Conservation (phyloP, 1,140 invertebrate species). For the Bombus terrestris region DNA sequence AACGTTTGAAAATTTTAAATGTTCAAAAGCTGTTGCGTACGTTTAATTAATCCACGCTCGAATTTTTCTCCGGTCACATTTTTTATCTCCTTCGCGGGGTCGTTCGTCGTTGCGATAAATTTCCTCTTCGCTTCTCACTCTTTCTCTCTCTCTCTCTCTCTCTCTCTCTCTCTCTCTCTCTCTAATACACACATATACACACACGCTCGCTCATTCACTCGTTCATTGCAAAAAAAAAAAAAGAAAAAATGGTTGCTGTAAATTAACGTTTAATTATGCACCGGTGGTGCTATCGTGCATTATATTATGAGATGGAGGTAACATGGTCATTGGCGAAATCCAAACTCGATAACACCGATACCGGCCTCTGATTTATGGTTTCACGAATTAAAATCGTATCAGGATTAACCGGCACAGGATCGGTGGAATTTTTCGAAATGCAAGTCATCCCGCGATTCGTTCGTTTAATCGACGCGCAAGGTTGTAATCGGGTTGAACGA, state of each 20-base stretch:
- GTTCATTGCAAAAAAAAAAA: too few species aligned
- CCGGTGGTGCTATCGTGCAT: not conserved
- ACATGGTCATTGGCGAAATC: not conserved
- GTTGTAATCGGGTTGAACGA: not conserved
- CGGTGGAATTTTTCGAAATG: constrained; percentile 29
- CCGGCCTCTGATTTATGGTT: constrained; percentile 32
- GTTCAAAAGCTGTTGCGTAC: not conserved
- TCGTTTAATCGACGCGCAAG: not conserved
- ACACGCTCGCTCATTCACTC: too few species aligned
- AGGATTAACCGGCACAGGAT: constrained; percentile 3
- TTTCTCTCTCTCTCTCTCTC: not conserved
- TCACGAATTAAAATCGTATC: constrained; percentile 48
- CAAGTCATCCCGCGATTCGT: not conserved
- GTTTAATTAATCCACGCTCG: constrained; percentile 30
- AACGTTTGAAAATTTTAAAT: not conserved
- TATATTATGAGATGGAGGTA: not conserved
- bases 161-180: too few species aligned
- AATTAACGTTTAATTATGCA: constrained; percentile 33
- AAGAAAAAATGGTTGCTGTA: too few species aligned
- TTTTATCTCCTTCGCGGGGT: not conserved
- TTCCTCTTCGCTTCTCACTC: not conserved
- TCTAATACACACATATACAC: too few species aligned
- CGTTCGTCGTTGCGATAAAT: not conserved
- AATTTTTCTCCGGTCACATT: constrained; percentile 1
- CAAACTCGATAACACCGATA: constrained; percentile 41